Conservation (phyloP, 1,140 invertebrate species). For the Polypedilum pembai region DNA sequence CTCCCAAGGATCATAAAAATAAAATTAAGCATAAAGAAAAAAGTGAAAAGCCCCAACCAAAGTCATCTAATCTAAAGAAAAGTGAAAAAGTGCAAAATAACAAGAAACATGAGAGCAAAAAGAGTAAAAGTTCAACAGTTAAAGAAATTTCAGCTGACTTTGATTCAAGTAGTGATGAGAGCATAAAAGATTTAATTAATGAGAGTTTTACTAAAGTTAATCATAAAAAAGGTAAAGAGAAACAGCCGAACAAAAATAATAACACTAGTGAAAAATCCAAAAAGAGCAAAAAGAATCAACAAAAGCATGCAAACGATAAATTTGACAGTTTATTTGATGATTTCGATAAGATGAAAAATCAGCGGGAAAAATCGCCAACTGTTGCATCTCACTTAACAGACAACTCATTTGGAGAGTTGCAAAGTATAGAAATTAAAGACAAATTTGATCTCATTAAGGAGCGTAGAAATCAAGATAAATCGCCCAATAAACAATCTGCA, state of each 20-base stretch:
- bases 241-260: not conserved
- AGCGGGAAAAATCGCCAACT: not conserved
- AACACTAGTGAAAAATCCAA: not conserved
- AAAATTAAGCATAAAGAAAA: constrained; percentile 30
- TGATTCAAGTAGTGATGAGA: not conserved
- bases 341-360: not conserved
- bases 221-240: not conserved
- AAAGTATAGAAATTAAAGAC: constrained; percentile 43
- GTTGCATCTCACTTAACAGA: not conserved
- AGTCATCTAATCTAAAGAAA: constrained; percentile 32
- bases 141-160: constrained; percentile 35
- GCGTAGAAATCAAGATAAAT: constrained; percentile 45
- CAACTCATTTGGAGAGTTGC: not conserved
- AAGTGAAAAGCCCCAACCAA: constrained; percentile 33
- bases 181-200: constrained; percentile 30
- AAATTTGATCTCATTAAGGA: constrained; percentile 60
- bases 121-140: not conserved
- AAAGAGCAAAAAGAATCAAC: not conserved
- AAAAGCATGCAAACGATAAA: not conserved
- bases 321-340: constrained; percentile 3
- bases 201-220: constrained; percentile 45
- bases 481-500: constrained; percentile 29
- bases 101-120: not conserved
- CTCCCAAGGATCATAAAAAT: constrained; percentile 33
- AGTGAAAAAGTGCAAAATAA: constrained; percentile 24